Evolutionary conservation across 35 echinoderm and acorn worm genomes (phyloP).

Genomic region (Holothuria glaberrima): DNA sequence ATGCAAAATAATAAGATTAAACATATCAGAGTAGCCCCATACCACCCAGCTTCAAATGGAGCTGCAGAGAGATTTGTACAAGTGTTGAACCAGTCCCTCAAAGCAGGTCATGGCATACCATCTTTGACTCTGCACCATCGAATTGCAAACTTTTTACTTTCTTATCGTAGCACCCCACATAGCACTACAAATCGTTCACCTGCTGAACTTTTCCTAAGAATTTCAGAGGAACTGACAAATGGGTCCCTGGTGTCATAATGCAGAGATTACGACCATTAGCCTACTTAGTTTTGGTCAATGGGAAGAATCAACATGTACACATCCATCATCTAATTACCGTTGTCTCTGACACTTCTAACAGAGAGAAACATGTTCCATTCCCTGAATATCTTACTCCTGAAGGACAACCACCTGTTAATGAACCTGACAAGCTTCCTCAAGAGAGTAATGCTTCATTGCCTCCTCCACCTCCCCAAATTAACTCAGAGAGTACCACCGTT

Average conservation of each 20-base stretch:
- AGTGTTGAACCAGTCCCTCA: background rate
- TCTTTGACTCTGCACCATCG: background rate
- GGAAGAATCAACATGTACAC: background rate
- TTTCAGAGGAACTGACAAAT: background rate
- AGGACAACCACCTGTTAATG: background rate
- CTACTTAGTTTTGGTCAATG: background rate
- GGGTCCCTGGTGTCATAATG: background rate
- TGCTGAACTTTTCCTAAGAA: background rate
- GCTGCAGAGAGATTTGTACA: slow-evolving; percentile 18
- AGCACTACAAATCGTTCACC: background rate
- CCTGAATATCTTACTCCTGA: background rate
- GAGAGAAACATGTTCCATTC: background rate
- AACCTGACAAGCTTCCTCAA: background rate
- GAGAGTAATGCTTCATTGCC: background rate
- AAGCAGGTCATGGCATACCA: background rate
- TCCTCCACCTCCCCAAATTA: background rate
- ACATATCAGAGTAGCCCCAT: slow-evolving; percentile 4
- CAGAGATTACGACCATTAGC: background rate
- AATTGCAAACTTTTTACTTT: background rate
- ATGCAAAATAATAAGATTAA: background rate
- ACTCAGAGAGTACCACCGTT: background rate
- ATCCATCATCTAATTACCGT: background rate
- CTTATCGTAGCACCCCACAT: slow-evolving; percentile 21
- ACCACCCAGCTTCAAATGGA: slow-evolving; percentile 23
- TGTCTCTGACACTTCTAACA: background rate